These are phyloP conservation scores for Panthera leo DNA, from an alignment of 2,113 vertebrate genomes.

Conservation along the genomic window DNA sequence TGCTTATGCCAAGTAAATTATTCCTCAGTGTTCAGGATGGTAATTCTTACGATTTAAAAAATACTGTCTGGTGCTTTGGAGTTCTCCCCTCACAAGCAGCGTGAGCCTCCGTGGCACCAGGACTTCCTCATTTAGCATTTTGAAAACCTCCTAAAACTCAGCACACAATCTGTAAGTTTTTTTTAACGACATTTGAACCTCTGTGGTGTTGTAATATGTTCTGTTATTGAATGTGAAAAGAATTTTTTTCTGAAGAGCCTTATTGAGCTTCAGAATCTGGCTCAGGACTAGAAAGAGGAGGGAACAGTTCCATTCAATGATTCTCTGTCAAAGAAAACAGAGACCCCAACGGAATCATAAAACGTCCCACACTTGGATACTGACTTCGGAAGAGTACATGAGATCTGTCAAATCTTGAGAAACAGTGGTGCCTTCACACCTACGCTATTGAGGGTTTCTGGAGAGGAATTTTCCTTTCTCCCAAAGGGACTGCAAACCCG, in stretches of 20 bases:
- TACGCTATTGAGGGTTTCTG: neutral
- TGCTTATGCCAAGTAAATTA: neutral
- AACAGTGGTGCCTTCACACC: neutral
- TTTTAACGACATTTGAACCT: conserved; percentile 37
- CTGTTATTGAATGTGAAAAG: neutral
- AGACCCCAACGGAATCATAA: neutral
- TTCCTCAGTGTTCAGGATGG: neutral
- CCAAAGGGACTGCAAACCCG: neutral
- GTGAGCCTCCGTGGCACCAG: neutral
- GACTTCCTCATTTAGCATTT: neutral
- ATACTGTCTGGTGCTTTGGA: neutral
- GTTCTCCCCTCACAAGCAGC: neutral
- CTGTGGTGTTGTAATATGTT: neutral
- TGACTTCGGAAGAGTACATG: neutral
- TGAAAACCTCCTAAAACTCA: conserved; percentile 8
- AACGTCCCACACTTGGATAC: neutral
- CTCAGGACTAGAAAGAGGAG: neutral
- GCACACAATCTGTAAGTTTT: neutral
- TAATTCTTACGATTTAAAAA: neutral
- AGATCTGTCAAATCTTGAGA: neutral
- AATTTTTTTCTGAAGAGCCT: neutral
- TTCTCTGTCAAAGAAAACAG: neutral
- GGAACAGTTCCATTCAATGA: neutral
- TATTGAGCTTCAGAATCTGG: neutral
- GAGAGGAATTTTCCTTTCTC: neutral